Percentiles rank a stretch among this genome's conserved stretches.
Conservation (phyloP, 2,888 invertebrate species). For the Craniophora ligustri region DNA sequence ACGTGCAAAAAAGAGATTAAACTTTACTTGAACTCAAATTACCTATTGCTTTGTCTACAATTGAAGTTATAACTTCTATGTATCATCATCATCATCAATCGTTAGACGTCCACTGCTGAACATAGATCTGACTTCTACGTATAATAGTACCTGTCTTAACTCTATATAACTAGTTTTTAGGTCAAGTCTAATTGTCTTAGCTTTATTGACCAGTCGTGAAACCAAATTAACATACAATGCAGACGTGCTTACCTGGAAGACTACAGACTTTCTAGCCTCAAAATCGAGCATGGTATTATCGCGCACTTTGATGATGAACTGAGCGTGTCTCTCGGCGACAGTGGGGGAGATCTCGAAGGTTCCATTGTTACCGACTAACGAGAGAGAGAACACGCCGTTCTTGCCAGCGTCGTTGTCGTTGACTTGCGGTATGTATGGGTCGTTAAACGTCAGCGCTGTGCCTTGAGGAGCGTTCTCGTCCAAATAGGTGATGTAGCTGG, state of each 20-base stretch:
- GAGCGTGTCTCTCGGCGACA: slow-evolving; percentile 93
- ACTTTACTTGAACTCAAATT: too few species aligned
- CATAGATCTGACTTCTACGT: too few species aligned
- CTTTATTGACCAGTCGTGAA: too few species aligned
- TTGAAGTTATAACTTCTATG: too few species aligned
- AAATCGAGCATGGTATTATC: slow-evolving; percentile 95
- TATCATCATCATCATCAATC: too few species aligned
- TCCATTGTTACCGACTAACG: slow-evolving; percentile 93
- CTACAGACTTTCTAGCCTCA: slow-evolving; percentile 92
- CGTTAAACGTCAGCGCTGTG: slow-evolving; percentile 91
- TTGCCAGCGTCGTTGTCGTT: slow-evolving; percentile 94
- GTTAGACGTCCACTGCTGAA: too few species aligned
- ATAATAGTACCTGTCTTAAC: too few species aligned
- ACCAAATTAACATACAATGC: too few species aligned
- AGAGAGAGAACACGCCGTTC: slow-evolving; percentile 94
- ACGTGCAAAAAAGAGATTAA: too few species aligned
- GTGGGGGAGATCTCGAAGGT: slow-evolving; percentile 96
- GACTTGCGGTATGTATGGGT: slow-evolving; percentile 92
- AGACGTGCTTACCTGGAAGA: slow-evolving; percentile 89
- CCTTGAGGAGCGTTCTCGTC: slow-evolving; percentile 95
- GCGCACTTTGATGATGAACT: slow-evolving; percentile 94
- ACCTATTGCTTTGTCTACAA: too few species aligned
- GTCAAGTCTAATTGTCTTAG: too few species aligned
- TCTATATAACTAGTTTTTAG: too few species aligned
- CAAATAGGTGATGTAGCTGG: slow-evolving; percentile 92